Evolutionary conservation across 2,797 vertebrate species (phyloP).

Genomic region (Phoebastria nigripes): DNA sequence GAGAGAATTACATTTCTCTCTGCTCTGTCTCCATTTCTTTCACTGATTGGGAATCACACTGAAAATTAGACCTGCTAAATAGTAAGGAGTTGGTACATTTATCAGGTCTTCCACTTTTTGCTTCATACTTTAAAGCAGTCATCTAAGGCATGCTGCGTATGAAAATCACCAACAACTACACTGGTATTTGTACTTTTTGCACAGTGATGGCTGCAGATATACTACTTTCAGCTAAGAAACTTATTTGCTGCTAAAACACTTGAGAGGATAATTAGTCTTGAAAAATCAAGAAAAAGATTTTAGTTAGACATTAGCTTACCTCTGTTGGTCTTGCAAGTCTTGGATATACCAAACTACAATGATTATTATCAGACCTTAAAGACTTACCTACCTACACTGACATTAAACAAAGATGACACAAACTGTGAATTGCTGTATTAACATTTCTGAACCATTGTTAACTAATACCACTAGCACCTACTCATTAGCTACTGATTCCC

Average conservation of each 20-base stretch:
- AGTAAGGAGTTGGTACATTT: not conserved
- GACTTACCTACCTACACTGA: not conserved
- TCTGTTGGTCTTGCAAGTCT: not conserved
- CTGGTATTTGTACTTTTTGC: not conserved
- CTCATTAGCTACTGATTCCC: constrained; percentile 24
- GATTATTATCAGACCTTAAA: not conserved
- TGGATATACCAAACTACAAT: not conserved
- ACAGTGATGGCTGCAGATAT: not conserved
- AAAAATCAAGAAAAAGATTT: not conserved
- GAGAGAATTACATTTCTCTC: not conserved
- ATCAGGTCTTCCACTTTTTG: not conserved
- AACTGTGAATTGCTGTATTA: not conserved
- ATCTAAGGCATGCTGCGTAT: not conserved
- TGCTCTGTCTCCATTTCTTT: not conserved
- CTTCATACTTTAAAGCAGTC: not conserved
- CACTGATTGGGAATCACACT: not conserved
- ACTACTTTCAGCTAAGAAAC: not conserved
- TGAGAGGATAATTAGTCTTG: not conserved
- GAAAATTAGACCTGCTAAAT: not conserved
- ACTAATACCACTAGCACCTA: not conserved
- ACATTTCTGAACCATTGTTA: constrained; percentile 19
- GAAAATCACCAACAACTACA: not conserved
- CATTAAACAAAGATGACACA: constrained; percentile 11
- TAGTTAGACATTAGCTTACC: not conserved
- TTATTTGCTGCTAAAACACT: not conserved